A percentile compares a stretch with the other conserved stretches of the same genome.
Evolutionary conservation across 2,888 invertebrate species (phyloP).

Genomic region (Torymus auratus): DNA sequence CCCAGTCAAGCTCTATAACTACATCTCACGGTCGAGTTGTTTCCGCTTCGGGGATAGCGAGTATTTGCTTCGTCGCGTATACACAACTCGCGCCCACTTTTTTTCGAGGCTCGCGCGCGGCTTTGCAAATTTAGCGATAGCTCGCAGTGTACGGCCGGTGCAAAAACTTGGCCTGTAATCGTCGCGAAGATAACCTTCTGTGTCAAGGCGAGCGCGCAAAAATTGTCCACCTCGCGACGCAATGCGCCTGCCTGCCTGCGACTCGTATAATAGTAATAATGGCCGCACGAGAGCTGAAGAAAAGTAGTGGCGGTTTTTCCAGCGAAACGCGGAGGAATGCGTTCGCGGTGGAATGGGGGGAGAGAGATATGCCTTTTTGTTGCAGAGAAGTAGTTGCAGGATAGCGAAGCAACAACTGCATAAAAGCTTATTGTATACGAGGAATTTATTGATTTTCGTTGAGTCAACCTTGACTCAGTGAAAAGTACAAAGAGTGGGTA

Average conservation of each 20-base stretch:
- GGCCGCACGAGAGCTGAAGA: no score
- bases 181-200: constrained; percentile 4
- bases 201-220: neutral
- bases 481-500: constrained; percentile 5
- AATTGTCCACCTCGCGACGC: neutral
- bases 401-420: no score
- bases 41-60: neutral
- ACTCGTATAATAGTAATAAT: neutral
- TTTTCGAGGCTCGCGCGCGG: neutral
- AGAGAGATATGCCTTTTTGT: neutral
- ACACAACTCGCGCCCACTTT: neutral
- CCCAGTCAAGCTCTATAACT: no score
- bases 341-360: no score
- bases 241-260: neutral
- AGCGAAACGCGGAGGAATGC: no score
- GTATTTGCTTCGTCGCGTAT: neutral
- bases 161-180: constrained; percentile 13
- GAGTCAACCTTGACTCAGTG: constrained; percentile 31
- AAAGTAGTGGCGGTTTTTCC: no score
- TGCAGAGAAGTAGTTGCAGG: neutral
- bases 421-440: constrained; percentile 10
- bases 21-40: neutral
- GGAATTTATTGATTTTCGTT: constrained; percentile 31
- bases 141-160: neutral
- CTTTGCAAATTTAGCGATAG: constrained; percentile 10